Base-by-base conservation (phyloP, 2,888 invertebrate species). In the Orthosia gracilis region DNA sequence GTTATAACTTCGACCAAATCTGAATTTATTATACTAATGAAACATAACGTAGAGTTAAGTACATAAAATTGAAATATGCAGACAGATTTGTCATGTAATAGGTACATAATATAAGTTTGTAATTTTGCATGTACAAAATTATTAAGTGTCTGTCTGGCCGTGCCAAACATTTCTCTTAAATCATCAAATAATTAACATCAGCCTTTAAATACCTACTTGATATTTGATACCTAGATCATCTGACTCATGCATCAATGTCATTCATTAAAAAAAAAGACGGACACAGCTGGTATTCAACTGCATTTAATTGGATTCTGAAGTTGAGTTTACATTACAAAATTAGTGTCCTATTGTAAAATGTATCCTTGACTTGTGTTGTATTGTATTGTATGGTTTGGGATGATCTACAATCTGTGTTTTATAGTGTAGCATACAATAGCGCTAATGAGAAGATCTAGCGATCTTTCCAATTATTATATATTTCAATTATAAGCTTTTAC, bases 191-290 rank as follows among this genome's bases (percentile, higher is more conserved):
- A 57, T 45, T 49, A 31, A 47, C 13, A 65, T 61, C 17, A 59
- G 26, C 57, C 40, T 50, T 47, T 62, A 23, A 47, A 45, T 31
- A n/a, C 55, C 45, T 72, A 49, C 47, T 31, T 58, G 21, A 11
- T 49, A 52, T 61, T 76, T 73, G 21, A 49, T 17, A 73, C 65
- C 54, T 71, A 40, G n/a, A 66, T 52, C 21, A 62, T 69, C 67
- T 55, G 31, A 58, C 13, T 12, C 54, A 84, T 86, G 68, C 13
- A 50, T 84, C 85, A 86, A 72, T 59, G 85, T 84, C 82, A 57
- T 2, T 4, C 0, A 18, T 63, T 76, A 64, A 76, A 76, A 76
- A 58, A 58, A 76, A 76, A 76, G 76, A 82, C 64, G 26, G 13
- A 58, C 47, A 52, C 76, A 63, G 57, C 63, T 74, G 62, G 7